Base-by-base conservation (phyloP, 92 coral and sea anemone genomes). In the Bergia puertoricense region DNA sequence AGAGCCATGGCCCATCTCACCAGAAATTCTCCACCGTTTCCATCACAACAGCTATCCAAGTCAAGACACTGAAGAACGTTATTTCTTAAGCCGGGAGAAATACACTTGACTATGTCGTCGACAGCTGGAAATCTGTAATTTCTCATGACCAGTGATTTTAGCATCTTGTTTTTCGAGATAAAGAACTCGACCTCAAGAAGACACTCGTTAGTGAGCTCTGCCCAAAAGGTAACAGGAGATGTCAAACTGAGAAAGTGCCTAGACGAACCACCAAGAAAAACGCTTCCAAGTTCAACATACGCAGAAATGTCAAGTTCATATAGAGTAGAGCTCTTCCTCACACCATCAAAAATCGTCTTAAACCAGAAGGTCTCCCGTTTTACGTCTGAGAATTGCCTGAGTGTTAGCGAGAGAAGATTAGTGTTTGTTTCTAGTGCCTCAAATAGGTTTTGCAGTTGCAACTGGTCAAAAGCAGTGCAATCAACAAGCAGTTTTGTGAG, bases 1-100 rank as follows among this genome's bases (percentile, higher is more conserved):
- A 72, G 40, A 16, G 43, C n/a, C 76, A 72, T 72, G 76, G 76
- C n/a, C 76, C 76, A 72, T 72, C 40, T 8, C 76, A 72, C 76
- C 76, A 72, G 76, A 5, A 72, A 30, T 30, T 30, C 40, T 6
- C 40, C 43, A 7, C 2, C 3, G 8, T 72, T 14, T 39, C 76
- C 39, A 41, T 38, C 76, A 36, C 3, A 9, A 72, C 76, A 72
- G 0, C 0, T 0, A 72, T 13, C 9, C 40, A 72, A 23, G 7
- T 72, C 76, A 36, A 72, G 76, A 72, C 3, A 0, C 14, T 72
- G 76, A 72, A 69, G 75, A 11, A 40, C 75, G 36, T 23, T 69
- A 5, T 69, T 69, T 3, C 38, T 8, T 11, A 72, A 8, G 36
- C 30, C 0, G 50, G 5, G 74, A 15, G 22, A 68, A 22, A n/a